phyloP scores from a whole-genome alignment of 1,140 invertebrate species.

The Lucilia sericata region DNA sequence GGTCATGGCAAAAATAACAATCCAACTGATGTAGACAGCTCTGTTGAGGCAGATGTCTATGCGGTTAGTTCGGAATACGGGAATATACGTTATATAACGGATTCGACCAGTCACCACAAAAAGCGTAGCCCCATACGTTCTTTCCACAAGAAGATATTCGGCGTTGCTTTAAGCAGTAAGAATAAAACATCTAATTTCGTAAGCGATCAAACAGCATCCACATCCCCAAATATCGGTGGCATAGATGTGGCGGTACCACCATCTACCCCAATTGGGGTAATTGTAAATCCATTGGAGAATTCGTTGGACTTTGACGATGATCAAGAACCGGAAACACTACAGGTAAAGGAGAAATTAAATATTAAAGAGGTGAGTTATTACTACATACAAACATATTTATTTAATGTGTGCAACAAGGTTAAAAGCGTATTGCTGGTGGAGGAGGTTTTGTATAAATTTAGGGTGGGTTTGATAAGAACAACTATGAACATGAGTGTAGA shows the following conservation, averaged over 20 bases:
- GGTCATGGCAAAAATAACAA: conserved; percentile 67
- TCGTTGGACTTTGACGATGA: conserved; percentile 65
- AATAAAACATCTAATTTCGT: conserved; percentile 66
- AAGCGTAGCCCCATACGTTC: conserved; percentile 65
- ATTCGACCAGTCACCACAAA: conserved; percentile 55
- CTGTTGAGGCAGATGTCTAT: conserved; percentile 75
- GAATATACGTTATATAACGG: conserved; percentile 83
- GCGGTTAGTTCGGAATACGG: conserved; percentile 89
- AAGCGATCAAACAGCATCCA: conserved; percentile 56
- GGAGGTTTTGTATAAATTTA: too few relatives aligned
- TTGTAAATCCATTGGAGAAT: conserved; percentile 71
- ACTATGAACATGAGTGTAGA: too few relatives aligned
- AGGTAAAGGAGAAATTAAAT: conserved; percentile 53
- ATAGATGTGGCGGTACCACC: conserved; percentile 38
- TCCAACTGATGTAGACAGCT: conserved; percentile 67
- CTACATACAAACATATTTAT: not conserved
- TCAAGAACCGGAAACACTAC: conserved; percentile 59
- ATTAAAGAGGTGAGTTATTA: conserved; percentile 50
- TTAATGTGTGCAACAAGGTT: too few relatives aligned
- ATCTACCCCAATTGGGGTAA: conserved; percentile 68
- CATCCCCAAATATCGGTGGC: conserved; percentile 23
- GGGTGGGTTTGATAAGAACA: too few relatives aligned
- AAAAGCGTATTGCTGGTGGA: too few relatives aligned
- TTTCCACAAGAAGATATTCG: conserved; percentile 66
- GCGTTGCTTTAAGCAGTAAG: conserved; percentile 68